A percentile compares a stretch with the other conserved stretches of the same genome.
phyloP scores from a whole-genome alignment of 53 echinoderm and acorn worm genomes.

The Hippasteria phrygiana region DNA sequence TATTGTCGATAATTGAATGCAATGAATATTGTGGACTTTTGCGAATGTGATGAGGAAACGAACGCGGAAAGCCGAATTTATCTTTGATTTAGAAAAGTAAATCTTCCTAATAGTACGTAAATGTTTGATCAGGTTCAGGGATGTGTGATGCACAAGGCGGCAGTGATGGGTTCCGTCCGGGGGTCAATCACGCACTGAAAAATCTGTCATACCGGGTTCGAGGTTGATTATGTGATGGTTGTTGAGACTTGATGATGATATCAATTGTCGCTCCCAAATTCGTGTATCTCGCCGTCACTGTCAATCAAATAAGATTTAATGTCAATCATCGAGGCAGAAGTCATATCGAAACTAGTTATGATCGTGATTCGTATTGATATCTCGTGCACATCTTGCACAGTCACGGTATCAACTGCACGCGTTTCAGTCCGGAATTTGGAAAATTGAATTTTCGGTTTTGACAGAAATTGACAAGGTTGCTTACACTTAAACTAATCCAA shows the following conservation, averaged over 20 bases:
- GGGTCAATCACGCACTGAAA: neutral
- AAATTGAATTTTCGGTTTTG: neutral
- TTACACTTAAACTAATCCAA: too few species aligned
- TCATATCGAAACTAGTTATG: neutral
- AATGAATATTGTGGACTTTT: slow-evolving; percentile 16
- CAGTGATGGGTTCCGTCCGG: slow-evolving; percentile 13
- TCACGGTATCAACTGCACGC: neutral
- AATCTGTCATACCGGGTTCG: slow-evolving; percentile 21
- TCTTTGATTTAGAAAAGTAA: slow-evolving; percentile 14
- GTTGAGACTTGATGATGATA: slow-evolving; percentile 5
- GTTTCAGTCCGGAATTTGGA: neutral
- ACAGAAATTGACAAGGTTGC: too few species aligned
- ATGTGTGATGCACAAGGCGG: neutral
- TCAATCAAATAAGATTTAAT: slow-evolving; percentile 9
- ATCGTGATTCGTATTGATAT: neutral
- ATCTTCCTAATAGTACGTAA: slow-evolving; percentile 6
- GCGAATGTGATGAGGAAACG: neutral
- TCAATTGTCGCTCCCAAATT: slow-evolving; percentile 8
- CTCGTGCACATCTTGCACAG: neutral
- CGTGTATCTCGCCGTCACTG: slow-evolving; percentile 13
- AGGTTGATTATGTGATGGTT: neutral
- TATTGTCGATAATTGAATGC: slow-evolving; percentile 19
- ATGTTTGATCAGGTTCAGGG: slow-evolving; percentile 17
- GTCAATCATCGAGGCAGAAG: slow-evolving; percentile 27
- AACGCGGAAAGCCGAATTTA: slow-evolving; percentile 33